Conservation (phyloP, 1,140 invertebrate genomes). For the Ridgeia piscesae region DNA sequence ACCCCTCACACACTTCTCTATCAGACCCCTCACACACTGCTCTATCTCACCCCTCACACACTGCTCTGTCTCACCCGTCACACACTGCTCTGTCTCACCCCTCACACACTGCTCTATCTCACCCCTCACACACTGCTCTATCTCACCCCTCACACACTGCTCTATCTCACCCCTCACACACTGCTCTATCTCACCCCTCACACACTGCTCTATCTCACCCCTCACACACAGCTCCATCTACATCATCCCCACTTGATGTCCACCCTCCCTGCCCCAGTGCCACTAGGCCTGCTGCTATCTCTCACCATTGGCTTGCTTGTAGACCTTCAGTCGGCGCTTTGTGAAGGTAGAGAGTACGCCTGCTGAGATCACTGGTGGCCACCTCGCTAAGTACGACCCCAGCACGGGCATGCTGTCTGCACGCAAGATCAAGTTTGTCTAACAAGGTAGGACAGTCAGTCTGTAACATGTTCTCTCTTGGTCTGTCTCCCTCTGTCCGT, state of each 20-base stretch:
- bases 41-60: no score
- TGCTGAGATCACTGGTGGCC: conserved; percentile 43
- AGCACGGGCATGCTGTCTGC: conserved; percentile 34
- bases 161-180: no score
- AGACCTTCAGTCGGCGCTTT: conserved; percentile 47
- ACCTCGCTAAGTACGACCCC: conserved; percentile 41
- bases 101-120: no score
- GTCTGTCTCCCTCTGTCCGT: background rate
- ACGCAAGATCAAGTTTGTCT: background rate
- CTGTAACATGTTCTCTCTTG: background rate
- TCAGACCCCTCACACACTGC: no score
- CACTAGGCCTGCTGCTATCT: background rate
- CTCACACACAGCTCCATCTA: no score
- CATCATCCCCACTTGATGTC: background rate
- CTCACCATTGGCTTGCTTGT: conserved; percentile 31
- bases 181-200: no score
- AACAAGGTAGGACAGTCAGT: background rate
- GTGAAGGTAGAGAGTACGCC: conserved; percentile 48
- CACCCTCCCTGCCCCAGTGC: background rate
- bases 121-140: no score
- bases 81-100: no score
- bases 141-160: no score
- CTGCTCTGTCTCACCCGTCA: no score
- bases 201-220: no score
- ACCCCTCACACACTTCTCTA: no score